Percentiles rank a stretch among this genome's conserved stretches.
These are phyloP conservation scores for Druon quercuslanigerum DNA, from an alignment of 1,140 invertebrate species.

Conservation along the genomic window DNA sequence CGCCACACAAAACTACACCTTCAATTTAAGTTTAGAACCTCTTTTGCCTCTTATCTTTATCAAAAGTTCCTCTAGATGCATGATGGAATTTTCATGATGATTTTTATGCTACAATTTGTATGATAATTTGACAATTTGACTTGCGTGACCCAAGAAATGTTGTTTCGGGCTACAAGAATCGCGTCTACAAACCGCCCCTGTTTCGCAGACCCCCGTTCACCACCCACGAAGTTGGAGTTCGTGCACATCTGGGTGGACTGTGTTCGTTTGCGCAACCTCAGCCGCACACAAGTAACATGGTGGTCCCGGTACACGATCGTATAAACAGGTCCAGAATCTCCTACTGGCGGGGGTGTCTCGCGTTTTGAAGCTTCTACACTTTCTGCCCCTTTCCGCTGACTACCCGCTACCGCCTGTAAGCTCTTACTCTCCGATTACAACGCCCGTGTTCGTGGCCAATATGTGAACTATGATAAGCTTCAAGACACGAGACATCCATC, in stretches of 20 bases:
- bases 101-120: background rate
- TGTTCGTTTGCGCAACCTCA: constrained; percentile 60
- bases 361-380: too few species aligned
- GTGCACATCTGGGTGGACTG: constrained; percentile 43
- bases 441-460: too few species aligned
- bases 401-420: too few species aligned
- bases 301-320: constrained; percentile 44
- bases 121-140: too few species aligned
- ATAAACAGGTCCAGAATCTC: too few species aligned
- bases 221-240: constrained; percentile 49
- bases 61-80: too few species aligned
- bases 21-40: background rate
- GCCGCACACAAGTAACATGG: constrained; percentile 53
- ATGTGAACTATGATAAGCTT: too few species aligned
- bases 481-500: too few species aligned
- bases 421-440: too few species aligned
- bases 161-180: background rate
- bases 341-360: too few species aligned
- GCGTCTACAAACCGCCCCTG: constrained; percentile 14
- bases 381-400: too few species aligned
- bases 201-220: constrained; percentile 22
- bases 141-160: background rate
- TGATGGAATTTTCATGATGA: background rate
- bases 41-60: too few species aligned
- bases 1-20: background rate